phyloP scores from a whole-genome alignment of 2,113 vertebrate species.

The Hiodon alosoides region DNA sequence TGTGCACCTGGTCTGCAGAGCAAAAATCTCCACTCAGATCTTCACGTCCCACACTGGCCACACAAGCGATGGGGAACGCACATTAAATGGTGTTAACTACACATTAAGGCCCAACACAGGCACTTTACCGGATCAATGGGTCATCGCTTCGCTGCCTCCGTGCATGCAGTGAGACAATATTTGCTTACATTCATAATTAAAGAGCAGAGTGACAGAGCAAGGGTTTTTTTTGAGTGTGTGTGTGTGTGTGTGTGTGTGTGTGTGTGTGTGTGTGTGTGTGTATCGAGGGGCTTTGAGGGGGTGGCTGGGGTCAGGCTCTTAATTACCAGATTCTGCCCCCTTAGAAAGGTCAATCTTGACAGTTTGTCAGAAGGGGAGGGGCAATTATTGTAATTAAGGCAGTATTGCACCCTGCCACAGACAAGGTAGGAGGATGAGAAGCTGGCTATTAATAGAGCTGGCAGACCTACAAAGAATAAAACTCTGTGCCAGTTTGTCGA shows the following conservation, averaged over 20 bases:
- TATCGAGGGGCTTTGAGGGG: too few species aligned
- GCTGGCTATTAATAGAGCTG: neutral
- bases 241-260: neutral
- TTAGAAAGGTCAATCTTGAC: slow-evolving; percentile 17
- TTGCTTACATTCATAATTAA: neutral
- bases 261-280: neutral
- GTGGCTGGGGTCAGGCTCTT: neutral
- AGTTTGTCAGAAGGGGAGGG: neutral
- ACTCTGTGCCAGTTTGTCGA: too few species aligned
- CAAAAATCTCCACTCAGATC: too few species aligned
- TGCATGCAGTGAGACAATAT: neutral
- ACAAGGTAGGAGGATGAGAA: neutral
- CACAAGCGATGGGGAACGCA: too few species aligned
- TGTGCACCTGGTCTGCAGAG: too few species aligned
- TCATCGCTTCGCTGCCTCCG: too few species aligned
- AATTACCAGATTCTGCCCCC: neutral
- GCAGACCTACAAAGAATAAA: neutral
- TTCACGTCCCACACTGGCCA: too few species aligned
- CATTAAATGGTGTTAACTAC: neutral
- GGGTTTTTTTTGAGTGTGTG: neutral
- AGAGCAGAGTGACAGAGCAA: neutral
- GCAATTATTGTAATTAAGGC: neutral
- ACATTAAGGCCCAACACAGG: neutral
- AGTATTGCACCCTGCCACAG: neutral
- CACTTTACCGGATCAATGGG: neutral